These are phyloP conservation scores for Xiphophorus hellerii DNA, from an alignment of 2,113 vertebrate genomes.

Conservation along the genomic window DNA sequence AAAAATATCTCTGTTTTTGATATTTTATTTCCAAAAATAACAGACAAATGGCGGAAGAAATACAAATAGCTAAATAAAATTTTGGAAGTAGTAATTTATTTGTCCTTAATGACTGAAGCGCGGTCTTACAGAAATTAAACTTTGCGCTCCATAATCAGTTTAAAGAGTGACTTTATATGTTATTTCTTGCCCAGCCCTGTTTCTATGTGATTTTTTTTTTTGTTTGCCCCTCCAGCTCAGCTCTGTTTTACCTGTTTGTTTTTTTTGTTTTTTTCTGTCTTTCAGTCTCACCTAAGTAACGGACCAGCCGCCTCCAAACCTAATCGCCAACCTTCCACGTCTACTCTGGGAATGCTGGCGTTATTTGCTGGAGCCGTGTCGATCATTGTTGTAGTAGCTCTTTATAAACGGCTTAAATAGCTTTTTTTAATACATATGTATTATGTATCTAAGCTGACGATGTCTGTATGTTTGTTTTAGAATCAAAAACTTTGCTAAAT, in stretches of 20 bases:
- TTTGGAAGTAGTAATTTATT: neutral
- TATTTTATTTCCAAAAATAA: no score
- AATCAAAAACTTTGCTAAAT: slow-evolving; percentile 56
- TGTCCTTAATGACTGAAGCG: neutral
- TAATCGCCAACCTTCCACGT: slow-evolving; percentile 31
- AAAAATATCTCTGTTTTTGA: no score
- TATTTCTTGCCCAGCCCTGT: no score
- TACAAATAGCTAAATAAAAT: neutral
- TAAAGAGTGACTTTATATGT: neutral
- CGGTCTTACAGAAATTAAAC: no score
- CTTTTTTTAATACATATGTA: neutral
- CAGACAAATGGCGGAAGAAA: no score
- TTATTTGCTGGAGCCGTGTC: slow-evolving; percentile 32
- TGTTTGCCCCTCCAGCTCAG: no score
- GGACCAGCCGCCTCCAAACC: slow-evolving; percentile 53
- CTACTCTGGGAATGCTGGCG: slow-evolving; percentile 34
- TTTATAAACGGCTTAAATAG: slow-evolving; percentile 50
- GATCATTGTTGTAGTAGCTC: slow-evolving; percentile 13
- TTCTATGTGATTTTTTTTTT: no score
- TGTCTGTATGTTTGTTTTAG: slow-evolving; percentile 47
- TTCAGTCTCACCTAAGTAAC: slow-evolving; percentile 60
- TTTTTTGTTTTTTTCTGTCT: slow-evolving; percentile 16
- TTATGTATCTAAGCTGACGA: slow-evolving; percentile 32
- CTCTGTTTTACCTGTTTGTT: neutral
- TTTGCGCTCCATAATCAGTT: neutral